Conservation (phyloP, 2,888 invertebrate species). For the Orthosia gracilis region DNA sequence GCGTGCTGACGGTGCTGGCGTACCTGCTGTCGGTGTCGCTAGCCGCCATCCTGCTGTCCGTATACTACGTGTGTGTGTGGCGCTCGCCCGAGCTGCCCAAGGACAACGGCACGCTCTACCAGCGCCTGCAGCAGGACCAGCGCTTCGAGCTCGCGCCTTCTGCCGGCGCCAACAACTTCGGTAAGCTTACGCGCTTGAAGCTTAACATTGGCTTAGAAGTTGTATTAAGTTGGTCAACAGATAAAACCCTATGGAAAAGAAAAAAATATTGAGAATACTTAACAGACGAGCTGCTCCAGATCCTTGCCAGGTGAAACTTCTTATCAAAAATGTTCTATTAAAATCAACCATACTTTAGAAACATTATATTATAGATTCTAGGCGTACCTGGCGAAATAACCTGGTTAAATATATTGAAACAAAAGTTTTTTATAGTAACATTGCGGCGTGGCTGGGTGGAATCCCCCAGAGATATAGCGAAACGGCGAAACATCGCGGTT, state of each 20-base stretch:
- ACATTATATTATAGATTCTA: not conserved
- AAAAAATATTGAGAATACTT: not conserved
- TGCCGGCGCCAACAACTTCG: slow-evolving; percentile 15
- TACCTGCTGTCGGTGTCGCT: slow-evolving; percentile 96
- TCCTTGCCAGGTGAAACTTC: not conserved
- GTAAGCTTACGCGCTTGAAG: slow-evolving; percentile 32
- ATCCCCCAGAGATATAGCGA: slow-evolving; percentile 42
- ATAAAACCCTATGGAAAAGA: not conserved
- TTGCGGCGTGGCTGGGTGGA: not conserved
- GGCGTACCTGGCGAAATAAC: not conserved
- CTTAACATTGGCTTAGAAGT: not conserved
- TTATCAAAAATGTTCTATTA: not conserved
- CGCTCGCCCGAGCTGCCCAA: slow-evolving; percentile 92
- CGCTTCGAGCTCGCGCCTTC: not conserved
- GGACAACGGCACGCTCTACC: slow-evolving; percentile 55
- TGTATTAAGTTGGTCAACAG: not conserved
- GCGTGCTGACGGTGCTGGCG: slow-evolving; percentile 95
- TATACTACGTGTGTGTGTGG: slow-evolving; percentile 96
- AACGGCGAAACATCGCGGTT: slow-evolving; percentile 38
- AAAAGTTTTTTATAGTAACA: slow-evolving; percentile 7
- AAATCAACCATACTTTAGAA: not conserved
- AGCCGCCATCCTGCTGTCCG: slow-evolving; percentile 95
- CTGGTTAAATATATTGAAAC: not conserved
- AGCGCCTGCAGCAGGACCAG: slow-evolving; percentile 36
- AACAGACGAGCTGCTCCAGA: not conserved